A percentile compares a stretch with the other conserved stretches of the same genome.
Conservation (phyloP, 2,797 vertebrate genomes). For the Okamejei kenojei region DNA sequence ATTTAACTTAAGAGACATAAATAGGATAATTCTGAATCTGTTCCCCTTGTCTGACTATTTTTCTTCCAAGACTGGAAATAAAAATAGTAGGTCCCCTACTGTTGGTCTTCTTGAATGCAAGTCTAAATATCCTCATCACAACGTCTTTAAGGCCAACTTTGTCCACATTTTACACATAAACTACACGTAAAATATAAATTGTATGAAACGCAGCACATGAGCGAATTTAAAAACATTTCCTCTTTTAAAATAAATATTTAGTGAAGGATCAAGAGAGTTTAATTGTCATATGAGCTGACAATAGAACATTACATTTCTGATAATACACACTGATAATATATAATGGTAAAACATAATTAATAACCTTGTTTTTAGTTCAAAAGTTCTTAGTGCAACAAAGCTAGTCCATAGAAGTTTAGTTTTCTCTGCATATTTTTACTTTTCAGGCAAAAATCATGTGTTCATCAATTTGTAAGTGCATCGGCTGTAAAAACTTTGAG, state of each 20-base stretch:
- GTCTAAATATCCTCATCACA: neutral
- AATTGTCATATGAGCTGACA: no score
- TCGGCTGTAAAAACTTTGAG: conserved; percentile 98
- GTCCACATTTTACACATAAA: neutral
- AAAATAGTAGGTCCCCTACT: neutral
- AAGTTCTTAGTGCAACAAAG: no score
- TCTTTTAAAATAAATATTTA: neutral
- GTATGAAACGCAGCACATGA: neutral
- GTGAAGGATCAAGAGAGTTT: neutral
- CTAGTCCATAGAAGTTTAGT: neutral
- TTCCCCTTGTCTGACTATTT: neutral
- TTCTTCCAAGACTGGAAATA: neutral
- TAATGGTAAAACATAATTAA: no score
- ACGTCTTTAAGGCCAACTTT: neutral
- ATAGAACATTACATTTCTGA: no score
- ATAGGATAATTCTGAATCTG: neutral
- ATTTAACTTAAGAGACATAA: neutral
- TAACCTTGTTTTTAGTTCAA: no score
- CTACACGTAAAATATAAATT: no score
- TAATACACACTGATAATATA: no score
- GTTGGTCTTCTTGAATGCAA: neutral
- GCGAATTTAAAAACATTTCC: neutral
- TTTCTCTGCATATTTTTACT: conserved; percentile 33
- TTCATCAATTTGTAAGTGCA: conserved; percentile 95
- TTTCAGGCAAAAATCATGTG: conserved; percentile 97